phyloP scores from a whole-genome alignment of 2,797 vertebrate genomes.

The Ispidina picta region DNA sequence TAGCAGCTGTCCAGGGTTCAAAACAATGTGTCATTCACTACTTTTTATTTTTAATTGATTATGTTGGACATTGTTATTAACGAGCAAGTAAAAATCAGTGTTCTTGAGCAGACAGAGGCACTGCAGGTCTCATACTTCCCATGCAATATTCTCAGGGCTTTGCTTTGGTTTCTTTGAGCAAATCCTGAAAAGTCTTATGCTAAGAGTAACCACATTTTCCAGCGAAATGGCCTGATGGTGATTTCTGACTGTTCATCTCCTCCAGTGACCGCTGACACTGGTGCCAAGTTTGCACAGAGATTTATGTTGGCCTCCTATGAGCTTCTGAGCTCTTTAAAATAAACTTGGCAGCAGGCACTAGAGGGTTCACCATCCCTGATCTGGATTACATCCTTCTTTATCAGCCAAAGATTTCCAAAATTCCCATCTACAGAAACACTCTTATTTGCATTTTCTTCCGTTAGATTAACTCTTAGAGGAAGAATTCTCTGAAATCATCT shows the following conservation, averaged over 20 bases:
- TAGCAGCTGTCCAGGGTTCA: neutral
- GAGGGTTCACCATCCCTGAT: neutral
- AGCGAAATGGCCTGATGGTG: neutral
- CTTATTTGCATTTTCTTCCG: neutral
- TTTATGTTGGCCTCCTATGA: conserved; percentile 25
- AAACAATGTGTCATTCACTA: neutral
- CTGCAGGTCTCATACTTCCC: neutral
- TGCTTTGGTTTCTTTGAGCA: neutral
- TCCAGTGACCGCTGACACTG: neutral
- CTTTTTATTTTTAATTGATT: neutral
- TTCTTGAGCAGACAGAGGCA: neutral
- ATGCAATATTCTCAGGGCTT: neutral
- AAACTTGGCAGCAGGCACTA: neutral
- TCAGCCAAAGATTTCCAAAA: neutral
- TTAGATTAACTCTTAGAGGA: neutral
- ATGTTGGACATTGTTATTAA: neutral
- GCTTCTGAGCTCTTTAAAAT: conserved; percentile 11
- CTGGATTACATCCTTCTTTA: neutral
- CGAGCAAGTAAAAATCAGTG: neutral
- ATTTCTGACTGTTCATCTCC: conserved; percentile 12
- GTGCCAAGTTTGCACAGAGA: conserved; percentile 1
- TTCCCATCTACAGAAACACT: neutral
- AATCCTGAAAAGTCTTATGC: neutral
- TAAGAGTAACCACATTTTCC: neutral
- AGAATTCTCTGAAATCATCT: neutral